Base-by-base conservation (phyloP, 1,140 invertebrate genomes). In the Diabrotica undecimpunctata region DNA sequence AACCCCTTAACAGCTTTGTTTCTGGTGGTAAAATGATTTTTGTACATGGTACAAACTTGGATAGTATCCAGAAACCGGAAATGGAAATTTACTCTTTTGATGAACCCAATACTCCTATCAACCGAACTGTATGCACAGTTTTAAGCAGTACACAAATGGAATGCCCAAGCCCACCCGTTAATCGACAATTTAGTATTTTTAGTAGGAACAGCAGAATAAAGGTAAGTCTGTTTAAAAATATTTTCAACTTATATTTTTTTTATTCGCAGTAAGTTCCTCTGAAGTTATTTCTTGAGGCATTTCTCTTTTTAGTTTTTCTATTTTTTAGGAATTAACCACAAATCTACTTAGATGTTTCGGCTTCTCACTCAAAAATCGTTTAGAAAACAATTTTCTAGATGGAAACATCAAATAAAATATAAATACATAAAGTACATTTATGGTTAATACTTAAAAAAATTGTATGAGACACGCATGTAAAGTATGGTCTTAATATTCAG, bases 21-120 rank as follows among this genome's bases (percentile, higher is more conserved):
- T 94, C 94, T 71, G 97, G 97, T 65, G 97, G 97, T 8, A 86
- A 95, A 63, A 91, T 94, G 83, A 89, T 99, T 41, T 95, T 91
- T 50, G 92, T 98, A 0, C 92, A 94, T 77, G 96, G 95, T 0
- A 93, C 92, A 55, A 91, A 97, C 79, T 84, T 98, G 36, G 88
- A 95, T 74, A 94, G 92, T 0, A 93, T 97, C 72, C 93, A 95
- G 75, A 92, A 92, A 73, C 94, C 94, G 0, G 87, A 94, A 77
- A 92, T 97, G 86, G 88, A 91, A 69, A 87, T 94, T 37, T 93
- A 90, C 78, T 83, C 85, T 72, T 85, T 86, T 53, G 88, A 86
- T 71, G 88, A 92, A 71, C 75, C 80, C 12, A 75, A 80, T 13
- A 75, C 85, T 12, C 85, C 90, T 7, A 82, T 94, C 0, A 95